A percentile compares a stretch with the other conserved stretches of the same genome.
phyloP scores from a whole-genome alignment of 2,113 vertebrate genomes.

The Malurus elegans region DNA sequence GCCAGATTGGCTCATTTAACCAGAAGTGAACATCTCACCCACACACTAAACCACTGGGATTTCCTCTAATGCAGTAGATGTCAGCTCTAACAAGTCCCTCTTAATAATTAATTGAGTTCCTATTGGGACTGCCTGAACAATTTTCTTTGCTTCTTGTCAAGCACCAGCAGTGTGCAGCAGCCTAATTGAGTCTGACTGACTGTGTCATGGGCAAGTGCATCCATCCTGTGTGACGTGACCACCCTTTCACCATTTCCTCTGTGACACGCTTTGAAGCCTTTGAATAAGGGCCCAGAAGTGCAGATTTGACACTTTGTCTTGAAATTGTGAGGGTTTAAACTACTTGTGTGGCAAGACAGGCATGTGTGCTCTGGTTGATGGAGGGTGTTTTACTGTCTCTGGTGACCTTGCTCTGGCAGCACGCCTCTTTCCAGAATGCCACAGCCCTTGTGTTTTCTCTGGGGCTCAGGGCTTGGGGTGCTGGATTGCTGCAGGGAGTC shows the following conservation, averaged over 20 bases:
- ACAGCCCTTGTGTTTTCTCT: background rate
- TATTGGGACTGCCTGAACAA: background rate
- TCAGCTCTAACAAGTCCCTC: background rate
- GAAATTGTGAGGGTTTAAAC: background rate
- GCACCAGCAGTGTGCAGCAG: background rate
- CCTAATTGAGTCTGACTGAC: background rate
- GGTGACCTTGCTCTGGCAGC: background rate
- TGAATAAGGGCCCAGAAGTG: background rate
- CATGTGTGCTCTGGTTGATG: background rate
- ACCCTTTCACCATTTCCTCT: background rate
- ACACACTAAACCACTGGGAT: background rate
- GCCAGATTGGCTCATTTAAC: slow-evolving; percentile 11
- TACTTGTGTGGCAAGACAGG: background rate
- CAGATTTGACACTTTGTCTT: background rate
- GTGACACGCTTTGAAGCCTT: background rate
- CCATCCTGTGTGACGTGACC: background rate
- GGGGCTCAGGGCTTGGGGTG: background rate
- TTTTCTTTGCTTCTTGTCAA: slow-evolving; percentile 19
- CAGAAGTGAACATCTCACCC: background rate
- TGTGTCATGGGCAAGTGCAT: background rate
- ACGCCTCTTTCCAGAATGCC: background rate
- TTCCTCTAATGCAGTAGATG: background rate
- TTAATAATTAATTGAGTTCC: slow-evolving; percentile 38
- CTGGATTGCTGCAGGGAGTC: background rate
- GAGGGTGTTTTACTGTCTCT: background rate